Evolutionary conservation across 2,797 vertebrate genomes (phyloP).

Genomic region (Hemitrygon akajei): DNA sequence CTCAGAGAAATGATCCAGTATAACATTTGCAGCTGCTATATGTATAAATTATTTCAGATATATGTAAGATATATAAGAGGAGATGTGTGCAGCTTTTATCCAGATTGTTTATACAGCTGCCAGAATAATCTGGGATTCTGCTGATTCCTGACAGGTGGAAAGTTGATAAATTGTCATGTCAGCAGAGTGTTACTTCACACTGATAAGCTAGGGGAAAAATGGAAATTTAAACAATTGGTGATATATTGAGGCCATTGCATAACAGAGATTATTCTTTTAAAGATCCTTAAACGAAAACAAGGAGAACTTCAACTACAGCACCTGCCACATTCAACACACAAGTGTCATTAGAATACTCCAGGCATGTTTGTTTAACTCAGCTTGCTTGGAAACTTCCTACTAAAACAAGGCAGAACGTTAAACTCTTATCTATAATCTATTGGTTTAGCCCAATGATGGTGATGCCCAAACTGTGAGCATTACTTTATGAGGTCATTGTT

Average conservation of each 20-base stretch:
- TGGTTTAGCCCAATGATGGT: not conserved
- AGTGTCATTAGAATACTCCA: not conserved
- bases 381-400: not conserved
- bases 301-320: not conserved
- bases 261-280: not conserved
- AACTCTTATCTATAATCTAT: not conserved
- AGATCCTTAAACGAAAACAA: not conserved
- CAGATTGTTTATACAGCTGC: slow-evolving; percentile 9
- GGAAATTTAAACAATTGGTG: not conserved
- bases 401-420: not conserved
- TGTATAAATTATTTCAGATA: not conserved
- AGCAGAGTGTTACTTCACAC: not conserved
- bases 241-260: not conserved
- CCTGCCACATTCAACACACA: not conserved
- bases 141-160: not conserved
- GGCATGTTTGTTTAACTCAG: not conserved
- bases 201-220: not conserved
- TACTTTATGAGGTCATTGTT: not conserved
- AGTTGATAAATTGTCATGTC: not conserved
- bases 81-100: not conserved
- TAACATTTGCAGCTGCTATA: not conserved
- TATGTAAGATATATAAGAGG: not conserved
- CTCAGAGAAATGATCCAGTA: not conserved
- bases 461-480: not conserved
- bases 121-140: not conserved